Percentiles rank a stretch among this genome's conserved stretches.
phyloP scores from a whole-genome alignment of 2,888 invertebrate species.

The Eubasilissa splendida region DNA sequence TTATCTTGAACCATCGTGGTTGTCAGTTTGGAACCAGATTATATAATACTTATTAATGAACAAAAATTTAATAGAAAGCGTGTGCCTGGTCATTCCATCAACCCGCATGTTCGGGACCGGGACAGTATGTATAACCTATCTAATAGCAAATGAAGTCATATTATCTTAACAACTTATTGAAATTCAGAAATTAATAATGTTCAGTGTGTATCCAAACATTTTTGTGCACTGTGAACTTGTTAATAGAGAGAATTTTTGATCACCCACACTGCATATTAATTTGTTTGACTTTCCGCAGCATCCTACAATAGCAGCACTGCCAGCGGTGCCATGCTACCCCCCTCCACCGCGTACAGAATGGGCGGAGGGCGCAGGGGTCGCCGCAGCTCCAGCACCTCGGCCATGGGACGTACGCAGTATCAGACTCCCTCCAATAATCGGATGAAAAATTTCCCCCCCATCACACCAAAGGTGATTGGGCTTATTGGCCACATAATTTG shows the following conservation, averaged over 20 bases:
- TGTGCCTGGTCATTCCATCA: too few relatives aligned
- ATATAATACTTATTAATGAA: too few relatives aligned
- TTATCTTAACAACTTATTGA: too few relatives aligned
- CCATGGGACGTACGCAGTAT: constrained; percentile 61
- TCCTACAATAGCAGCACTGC: constrained; percentile 30
- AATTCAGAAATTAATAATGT: too few relatives aligned
- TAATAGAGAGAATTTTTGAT: not conserved
- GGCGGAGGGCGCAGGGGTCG: constrained; percentile 17
- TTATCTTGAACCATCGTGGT: too few relatives aligned
- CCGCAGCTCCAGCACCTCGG: constrained; percentile 27
- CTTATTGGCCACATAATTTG: not conserved
- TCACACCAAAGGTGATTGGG: constrained; percentile 67
- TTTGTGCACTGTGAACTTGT: not conserved
- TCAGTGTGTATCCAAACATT: too few relatives aligned
- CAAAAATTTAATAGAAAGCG: too few relatives aligned
- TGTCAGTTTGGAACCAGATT: too few relatives aligned
- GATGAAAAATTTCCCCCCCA: constrained; percentile 64
- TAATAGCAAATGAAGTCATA: too few relatives aligned
- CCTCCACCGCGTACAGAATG: constrained; percentile 12
- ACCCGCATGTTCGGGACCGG: too few relatives aligned
- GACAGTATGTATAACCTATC: too few relatives aligned
- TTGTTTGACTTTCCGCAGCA: not conserved
- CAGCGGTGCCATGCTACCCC: constrained; percentile 45
- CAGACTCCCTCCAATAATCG: constrained; percentile 67
- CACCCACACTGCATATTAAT: not conserved